phyloP scores from a whole-genome alignment of 2,113 vertebrate species.

The Emydura subglobosa region DNA sequence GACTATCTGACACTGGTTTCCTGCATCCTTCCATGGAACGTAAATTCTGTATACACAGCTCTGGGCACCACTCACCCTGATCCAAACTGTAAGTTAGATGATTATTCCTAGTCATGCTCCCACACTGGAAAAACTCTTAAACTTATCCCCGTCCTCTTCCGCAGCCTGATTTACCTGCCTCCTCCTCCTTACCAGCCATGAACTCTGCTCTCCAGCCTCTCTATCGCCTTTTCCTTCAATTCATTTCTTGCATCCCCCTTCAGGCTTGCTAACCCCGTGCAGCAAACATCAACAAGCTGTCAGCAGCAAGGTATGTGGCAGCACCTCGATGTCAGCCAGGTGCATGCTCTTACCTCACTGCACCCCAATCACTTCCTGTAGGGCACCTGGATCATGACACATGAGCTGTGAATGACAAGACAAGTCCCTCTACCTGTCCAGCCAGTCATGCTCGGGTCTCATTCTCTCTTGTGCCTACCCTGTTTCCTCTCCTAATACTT shows the following conservation, averaged over 20 bases:
- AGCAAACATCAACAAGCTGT: fast-evolving
- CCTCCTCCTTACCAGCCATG: background rate
- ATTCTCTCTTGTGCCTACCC: background rate
- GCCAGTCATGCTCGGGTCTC: background rate
- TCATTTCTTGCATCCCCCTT: background rate
- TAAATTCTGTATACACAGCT: background rate
- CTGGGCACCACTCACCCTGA: background rate
- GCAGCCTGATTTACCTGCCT: background rate
- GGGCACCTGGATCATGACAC: fast-evolving
- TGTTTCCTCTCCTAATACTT: background rate
- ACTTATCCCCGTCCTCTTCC: background rate
- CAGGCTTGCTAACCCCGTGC: background rate
- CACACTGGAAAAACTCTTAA: background rate
- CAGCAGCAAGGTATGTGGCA: background rate
- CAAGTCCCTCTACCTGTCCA: background rate
- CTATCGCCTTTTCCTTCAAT: background rate
- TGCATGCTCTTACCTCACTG: background rate
- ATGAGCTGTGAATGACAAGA: background rate
- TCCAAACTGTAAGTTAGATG: background rate
- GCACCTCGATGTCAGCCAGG: background rate
- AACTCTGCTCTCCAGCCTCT: background rate
- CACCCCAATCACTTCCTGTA: background rate
- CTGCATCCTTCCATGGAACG: background rate
- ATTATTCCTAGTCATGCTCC: background rate
- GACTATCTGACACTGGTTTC: background rate